Evolutionary conservation across 2,797 vertebrate species (phyloP), one percentile per base, ranked within the genome.

Genomic region (Sphenodon punctatus): DNA sequence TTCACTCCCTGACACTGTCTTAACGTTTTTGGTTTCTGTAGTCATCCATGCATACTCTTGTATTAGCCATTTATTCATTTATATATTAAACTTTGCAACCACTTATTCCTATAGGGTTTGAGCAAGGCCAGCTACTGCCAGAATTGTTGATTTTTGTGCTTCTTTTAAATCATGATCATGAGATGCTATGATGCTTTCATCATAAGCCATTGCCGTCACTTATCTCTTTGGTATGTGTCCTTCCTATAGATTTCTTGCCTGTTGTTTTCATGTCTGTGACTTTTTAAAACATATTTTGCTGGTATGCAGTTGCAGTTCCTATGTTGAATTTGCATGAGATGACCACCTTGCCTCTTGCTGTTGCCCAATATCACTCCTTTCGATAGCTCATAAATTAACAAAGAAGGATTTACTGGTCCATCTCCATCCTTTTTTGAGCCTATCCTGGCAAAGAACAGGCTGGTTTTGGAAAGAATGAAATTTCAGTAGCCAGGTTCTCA

Each of bases 221-320:
- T 67, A 30, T 63, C 80, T 90, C 76, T 70, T 78, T 67, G 64
- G 61, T 70, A 45, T 19, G 13, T 41, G 53, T n/a, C 27, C 36
- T 75, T 67, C 69, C 64, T 60, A n/a, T 41, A 79, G 64, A 78
- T 64, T 71, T 71, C 78, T 70, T 75, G 38, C 61, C 43, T 67
- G n/a, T 48, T 14, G 22, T 61, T 81, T 71, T 2, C 0, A 4
- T 51, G 38, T 36, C 16, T 69, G 56, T 86, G 69, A 67, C 75
- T 78, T 78, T 53, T 60, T 76, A 67, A 85, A 85, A 76, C 41
- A 15, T 56, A 61, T 25, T 45, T 23, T 61, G 25, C 55, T 41
- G 51, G 45, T 51, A 27, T 77, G 39, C 1, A 17, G 22, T 63
- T 36, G 64, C 30, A 61, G 13, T 55, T 69, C 63, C 73, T 67